Conservation (phyloP, 2,113 vertebrate genomes). For the Alligator sinensis region DNA sequence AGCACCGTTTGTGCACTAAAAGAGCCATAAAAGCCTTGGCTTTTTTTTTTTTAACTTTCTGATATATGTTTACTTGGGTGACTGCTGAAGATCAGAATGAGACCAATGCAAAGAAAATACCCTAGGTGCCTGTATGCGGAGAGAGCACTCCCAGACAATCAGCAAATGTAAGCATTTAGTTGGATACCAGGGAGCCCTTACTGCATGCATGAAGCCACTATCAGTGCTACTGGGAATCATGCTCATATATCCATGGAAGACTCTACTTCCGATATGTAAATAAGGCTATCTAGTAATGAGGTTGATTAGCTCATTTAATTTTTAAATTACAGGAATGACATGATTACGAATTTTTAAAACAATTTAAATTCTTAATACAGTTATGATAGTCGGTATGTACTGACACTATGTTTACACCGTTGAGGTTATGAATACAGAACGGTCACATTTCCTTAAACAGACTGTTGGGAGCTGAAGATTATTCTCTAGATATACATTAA, state of each 20-base stretch:
- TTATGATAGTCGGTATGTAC: neutral
- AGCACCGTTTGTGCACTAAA: conserved; percentile 24
- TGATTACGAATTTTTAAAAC: fast-evolving
- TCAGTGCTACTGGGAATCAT: neutral
- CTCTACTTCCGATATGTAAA: neutral
- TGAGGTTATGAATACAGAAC: neutral
- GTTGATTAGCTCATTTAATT: neutral
- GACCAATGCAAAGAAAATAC: neutral
- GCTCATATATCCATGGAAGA: neutral
- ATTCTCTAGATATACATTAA: neutral
- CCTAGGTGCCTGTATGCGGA: fast-evolving
- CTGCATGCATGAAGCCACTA: neutral
- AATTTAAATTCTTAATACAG: neutral
- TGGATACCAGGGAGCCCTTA: neutral
- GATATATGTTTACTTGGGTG: neutral
- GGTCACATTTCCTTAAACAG: neutral
- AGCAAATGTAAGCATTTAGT: neutral
- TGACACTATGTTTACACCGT: neutral
- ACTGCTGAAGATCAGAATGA: neutral
- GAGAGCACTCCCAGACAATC: neutral
- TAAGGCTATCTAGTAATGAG: neutral
- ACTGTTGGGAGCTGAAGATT: neutral
- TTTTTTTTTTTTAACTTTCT: neutral
- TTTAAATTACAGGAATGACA: neutral
- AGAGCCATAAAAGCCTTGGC: conserved; percentile 19